Base-by-base conservation (phyloP, 2,797 vertebrate species). In the Channa striata region DNA sequence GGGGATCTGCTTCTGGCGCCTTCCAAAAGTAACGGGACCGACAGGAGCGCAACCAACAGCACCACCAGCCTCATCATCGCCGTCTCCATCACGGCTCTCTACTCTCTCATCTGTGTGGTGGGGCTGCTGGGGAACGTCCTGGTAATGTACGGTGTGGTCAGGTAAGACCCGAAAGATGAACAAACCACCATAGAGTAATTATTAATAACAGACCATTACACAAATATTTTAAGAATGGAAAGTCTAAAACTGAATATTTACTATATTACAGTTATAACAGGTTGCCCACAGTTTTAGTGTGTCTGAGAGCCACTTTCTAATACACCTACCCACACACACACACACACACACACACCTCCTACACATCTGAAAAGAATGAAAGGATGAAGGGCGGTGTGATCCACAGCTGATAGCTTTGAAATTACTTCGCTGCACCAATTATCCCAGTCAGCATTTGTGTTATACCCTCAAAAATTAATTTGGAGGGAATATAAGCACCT, bases 131-230 rank as follows among this genome's bases (percentile, higher is more conserved):
- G 97, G 51, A 99, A 99, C 90, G 59, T 97, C 56, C 94, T 99
- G 2, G 97, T 98, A 9, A 98, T 98, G 97, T 99, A 96, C 67
- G 96, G 96, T 37, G 97, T 99, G 78, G 94, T 99, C 82, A 95
- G 97, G 97, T 98, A 95, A 94, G 96, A 86, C 6, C 46, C 1
- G 6, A 0, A 4, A 3, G 3, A n/a, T 10, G 0, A 48, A 16
- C 30, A 30, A 36, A 36, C 10, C 34, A 0, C 11, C 6, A 43
- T 12, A 20, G 0, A 2, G 20, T 6, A 43, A 51, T 48, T n/a
- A n/a, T 12, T n/a, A 1, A 13, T 33, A 6, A 16, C 6, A 25
- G 11, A 57, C 25, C 6, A 30, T 30, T 4, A 30, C 25, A 30
- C 4, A 30, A 30, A 1, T 2, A 30, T 52, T 19, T 16, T 12